phyloP scores from a whole-genome alignment of 2,113 vertebrate species.

The Carassius gibelio region DNA sequence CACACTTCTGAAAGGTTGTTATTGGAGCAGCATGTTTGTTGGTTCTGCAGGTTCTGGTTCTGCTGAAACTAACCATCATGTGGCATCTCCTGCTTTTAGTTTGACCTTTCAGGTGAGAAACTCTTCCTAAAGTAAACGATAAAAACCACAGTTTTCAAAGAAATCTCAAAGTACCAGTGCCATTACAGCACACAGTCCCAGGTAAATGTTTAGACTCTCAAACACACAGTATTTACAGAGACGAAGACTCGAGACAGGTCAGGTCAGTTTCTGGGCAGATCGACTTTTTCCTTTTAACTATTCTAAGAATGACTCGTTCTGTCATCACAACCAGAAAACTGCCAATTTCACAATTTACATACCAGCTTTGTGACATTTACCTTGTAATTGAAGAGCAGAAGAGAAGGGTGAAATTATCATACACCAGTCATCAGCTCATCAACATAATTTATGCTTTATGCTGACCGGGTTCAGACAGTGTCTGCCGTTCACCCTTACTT shows the following conservation, averaged over 20 bases:
- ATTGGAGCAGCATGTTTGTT: background rate
- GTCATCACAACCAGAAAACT: background rate
- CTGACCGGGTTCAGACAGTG: background rate
- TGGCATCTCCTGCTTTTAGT: background rate
- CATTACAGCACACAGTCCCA: background rate
- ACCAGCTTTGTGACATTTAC: background rate
- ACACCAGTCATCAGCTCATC: background rate
- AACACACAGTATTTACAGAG: background rate
- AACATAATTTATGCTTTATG: background rate
- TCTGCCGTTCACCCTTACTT: background rate
- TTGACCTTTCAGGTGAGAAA: background rate
- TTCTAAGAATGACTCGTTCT: background rate
- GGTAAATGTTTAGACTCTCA: background rate
- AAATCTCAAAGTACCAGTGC: background rate
- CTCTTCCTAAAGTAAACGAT: conserved; percentile 8
- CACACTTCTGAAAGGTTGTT: background rate
- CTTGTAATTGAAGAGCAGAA: background rate
- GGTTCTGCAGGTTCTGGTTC: background rate
- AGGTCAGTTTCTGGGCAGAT: background rate
- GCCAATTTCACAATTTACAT: background rate
- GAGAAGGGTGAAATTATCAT: background rate
- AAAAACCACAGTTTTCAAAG: background rate
- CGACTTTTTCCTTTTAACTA: too few relatives aligned
- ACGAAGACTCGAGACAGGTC: background rate
- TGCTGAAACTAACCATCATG: background rate